These are phyloP conservation scores for Tiliqua scincoides DNA, from an alignment of 2,113 vertebrate genomes.

Conservation along the genomic window DNA sequence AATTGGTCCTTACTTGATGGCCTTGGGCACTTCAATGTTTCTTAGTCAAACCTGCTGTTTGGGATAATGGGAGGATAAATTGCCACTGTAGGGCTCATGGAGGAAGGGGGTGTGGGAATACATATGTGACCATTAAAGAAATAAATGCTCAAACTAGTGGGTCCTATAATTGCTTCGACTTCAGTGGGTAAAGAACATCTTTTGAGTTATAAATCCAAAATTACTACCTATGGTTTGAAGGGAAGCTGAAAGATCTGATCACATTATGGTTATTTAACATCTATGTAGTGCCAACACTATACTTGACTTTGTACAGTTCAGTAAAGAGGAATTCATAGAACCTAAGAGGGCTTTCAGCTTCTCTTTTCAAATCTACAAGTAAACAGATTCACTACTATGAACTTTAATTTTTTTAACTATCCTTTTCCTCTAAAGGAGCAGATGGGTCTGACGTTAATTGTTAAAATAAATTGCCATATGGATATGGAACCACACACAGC, in stretches of 20 bases:
- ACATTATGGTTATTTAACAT: neutral
- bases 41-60: neutral
- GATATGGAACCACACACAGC: conserved; percentile 78
- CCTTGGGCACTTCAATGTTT: neutral
- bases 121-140: neutral
- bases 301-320: neutral
- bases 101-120: neutral
- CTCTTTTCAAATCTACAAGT: conserved; percentile 1
- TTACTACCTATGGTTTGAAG: neutral
- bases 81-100: neutral
- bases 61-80: neutral
- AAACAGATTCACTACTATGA: conserved; percentile 57
- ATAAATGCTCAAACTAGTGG: neutral
- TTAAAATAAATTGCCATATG: conserved; percentile 80
- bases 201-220: neutral
- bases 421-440: conserved; percentile 73
- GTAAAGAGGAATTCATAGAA: neutral
- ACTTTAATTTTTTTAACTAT: conserved; percentile 57
- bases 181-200: neutral
- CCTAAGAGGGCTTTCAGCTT: neutral
- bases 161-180: neutral
- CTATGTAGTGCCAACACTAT: neutral
- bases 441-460: conserved; percentile 78
- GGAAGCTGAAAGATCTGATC: neutral
- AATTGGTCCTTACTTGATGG: neutral